phyloP scores from a whole-genome alignment of 1,140 invertebrate genomes.

The Diorhabda sublineata region DNA sequence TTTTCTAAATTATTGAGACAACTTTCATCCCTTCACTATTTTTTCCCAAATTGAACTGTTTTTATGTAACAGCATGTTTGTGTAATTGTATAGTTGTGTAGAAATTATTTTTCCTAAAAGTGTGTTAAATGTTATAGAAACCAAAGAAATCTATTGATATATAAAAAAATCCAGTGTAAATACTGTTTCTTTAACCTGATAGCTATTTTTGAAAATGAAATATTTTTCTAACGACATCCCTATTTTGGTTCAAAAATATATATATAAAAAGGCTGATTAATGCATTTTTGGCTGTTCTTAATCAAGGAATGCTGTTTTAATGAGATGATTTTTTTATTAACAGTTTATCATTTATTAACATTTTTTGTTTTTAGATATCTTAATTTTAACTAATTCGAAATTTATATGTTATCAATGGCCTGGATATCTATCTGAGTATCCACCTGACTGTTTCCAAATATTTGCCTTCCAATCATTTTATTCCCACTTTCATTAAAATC shows the following conservation, averaged over 20 bases:
- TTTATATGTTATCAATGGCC: too few relatives aligned
- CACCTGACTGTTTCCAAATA: too few relatives aligned
- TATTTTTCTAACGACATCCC: background rate
- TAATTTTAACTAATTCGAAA: too few relatives aligned
- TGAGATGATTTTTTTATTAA: too few relatives aligned
- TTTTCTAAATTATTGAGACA: slow-evolving; percentile 21
- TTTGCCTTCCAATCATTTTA: too few relatives aligned
- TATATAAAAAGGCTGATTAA: too few relatives aligned
- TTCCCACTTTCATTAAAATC: too few relatives aligned
- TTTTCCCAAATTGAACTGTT: background rate
- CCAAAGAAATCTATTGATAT: slow-evolving; percentile 24
- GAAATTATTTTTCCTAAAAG: slow-evolving; percentile 27
- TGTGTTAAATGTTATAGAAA: slow-evolving; percentile 17
- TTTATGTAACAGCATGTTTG: slow-evolving; percentile 30
- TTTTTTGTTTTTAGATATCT: too few relatives aligned
- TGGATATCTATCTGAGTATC: too few relatives aligned
- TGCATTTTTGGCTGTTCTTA: too few relatives aligned
- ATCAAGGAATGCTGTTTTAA: too few relatives aligned
- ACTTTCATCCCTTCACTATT: background rate
- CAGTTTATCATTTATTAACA: too few relatives aligned
- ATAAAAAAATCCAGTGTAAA: slow-evolving; percentile 21
- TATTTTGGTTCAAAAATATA: background rate
- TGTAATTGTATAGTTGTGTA: slow-evolving; percentile 38
- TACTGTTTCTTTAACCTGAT: slow-evolving; percentile 3
- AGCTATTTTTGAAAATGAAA: slow-evolving; percentile 3